Evolutionary conservation across 1,140 invertebrate genomes (phyloP).

Genomic region (Drosophila sucinea): DNA sequence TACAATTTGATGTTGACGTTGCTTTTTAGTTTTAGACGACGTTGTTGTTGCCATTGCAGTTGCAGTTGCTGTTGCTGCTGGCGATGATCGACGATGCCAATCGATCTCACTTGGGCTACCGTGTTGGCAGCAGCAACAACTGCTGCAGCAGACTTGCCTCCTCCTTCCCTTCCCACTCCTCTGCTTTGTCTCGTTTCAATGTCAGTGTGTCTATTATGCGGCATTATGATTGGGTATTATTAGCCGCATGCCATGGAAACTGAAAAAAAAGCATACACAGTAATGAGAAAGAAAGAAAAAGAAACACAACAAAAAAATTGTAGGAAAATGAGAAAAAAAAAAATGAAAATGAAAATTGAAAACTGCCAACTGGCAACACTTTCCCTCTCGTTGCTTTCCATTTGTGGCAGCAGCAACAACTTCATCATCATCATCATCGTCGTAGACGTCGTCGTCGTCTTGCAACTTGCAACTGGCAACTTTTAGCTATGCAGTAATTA

Average conservation of each 20-base stretch:
- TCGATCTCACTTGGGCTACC: slow-evolving; percentile 73
- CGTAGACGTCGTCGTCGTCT: slow-evolving; percentile 25
- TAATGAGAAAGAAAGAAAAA: neutral
- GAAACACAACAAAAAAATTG: neutral
- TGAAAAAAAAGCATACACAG: slow-evolving; percentile 31
- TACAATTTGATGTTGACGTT: slow-evolving; percentile 64
- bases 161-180: slow-evolving; percentile 5
- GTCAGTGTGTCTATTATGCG: slow-evolving; percentile 76
- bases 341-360: slow-evolving; percentile 36
- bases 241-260: slow-evolving; percentile 75
- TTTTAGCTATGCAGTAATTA: slow-evolving; percentile 78
- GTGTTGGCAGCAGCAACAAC: slow-evolving; percentile 48
- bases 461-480: slow-evolving; percentile 42
- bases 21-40: slow-evolving; percentile 26
- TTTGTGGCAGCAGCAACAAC: slow-evolving; percentile 56
- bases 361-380: slow-evolving; percentile 74
- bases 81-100: slow-evolving; percentile 52
- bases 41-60: slow-evolving; percentile 13
- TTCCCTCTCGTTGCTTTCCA: slow-evolving; percentile 75
- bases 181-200: slow-evolving; percentile 68
- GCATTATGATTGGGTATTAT: slow-evolving; percentile 76
- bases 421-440: slow-evolving; percentile 45
- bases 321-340: neutral
- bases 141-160: slow-evolving; percentile 6
- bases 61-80: slow-evolving; percentile 19